Evolutionary conservation across 2,113 vertebrate species (phyloP).

Genomic region (Hipposideros armiger): DNA sequence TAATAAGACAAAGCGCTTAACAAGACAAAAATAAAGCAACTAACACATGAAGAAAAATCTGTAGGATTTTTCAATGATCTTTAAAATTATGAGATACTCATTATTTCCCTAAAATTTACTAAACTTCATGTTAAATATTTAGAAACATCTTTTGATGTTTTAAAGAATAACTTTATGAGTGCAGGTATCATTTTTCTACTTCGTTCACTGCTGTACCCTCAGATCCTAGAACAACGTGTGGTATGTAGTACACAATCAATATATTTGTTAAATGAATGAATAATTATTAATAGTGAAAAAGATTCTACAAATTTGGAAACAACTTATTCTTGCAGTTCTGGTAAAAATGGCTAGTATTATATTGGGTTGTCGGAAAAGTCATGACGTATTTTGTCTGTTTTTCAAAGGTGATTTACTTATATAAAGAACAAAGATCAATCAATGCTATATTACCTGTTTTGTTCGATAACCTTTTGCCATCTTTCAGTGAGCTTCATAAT

Average conservation of each 20-base stretch:
- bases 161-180: slow-evolving; percentile 10
- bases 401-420: too few relatives aligned
- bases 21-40: slow-evolving; percentile 21
- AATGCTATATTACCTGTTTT: too few relatives aligned
- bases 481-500: too few relatives aligned
- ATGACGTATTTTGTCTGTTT: too few relatives aligned
- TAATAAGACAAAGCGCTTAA: not conserved
- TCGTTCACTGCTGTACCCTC: not conserved
- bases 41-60: not conserved
- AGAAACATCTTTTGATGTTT: slow-evolving; percentile 33
- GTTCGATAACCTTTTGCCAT: too few relatives aligned
- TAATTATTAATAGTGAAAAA: not conserved
- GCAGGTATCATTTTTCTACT: not conserved
- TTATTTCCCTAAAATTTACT: slow-evolving; percentile 33
- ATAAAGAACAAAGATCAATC: too few relatives aligned
- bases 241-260: not conserved
- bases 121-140: slow-evolving; percentile 14
- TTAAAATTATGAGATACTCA: slow-evolving; percentile 5
- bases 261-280: not conserved
- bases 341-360: not conserved
- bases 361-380: too few relatives aligned
- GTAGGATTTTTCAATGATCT: not conserved
- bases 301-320: not conserved
- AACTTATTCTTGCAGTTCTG: not conserved
- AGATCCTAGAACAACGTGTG: not conserved